Evolutionary conservation across 2,797 vertebrate species (phyloP).

Genomic region (Esox masquinongy): DNA sequence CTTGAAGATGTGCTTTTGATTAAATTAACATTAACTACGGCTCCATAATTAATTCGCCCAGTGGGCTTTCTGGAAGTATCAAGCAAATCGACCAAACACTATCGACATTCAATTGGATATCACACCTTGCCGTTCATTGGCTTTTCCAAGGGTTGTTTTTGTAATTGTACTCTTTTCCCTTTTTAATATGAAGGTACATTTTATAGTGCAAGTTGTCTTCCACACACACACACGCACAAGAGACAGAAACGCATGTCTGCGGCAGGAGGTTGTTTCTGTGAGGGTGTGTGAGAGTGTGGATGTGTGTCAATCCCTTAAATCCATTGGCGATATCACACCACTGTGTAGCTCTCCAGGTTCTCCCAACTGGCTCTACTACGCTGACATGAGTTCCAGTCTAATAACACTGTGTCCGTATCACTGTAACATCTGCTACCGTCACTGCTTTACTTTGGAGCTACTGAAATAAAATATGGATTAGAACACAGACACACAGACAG

Average conservation of each 20-base stretch:
- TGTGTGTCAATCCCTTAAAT: slow-evolving; percentile 8
- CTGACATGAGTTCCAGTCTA: not conserved
- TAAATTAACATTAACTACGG: not conserved
- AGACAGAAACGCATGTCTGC: not conserved
- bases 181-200: too few relatives aligned
- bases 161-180: not conserved
- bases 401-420: not conserved
- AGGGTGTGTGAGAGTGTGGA: slow-evolving; percentile 6
- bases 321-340: not conserved
- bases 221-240: slow-evolving; percentile 65
- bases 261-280: slow-evolving; percentile 1
- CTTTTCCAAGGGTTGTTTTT: not conserved
- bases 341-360: not conserved
- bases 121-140: not conserved
- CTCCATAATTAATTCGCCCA: not conserved
- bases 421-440: not conserved
- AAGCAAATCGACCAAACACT: not conserved
- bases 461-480: too few relatives aligned
- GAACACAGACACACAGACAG: too few relatives aligned
- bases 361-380: not conserved
- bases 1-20: not conserved
- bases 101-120: slow-evolving; percentile 1
- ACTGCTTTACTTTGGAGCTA: not conserved
- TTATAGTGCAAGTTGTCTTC: not conserved
- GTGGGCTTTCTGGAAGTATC: not conserved